Conservation (phyloP, 2,797 vertebrate species). For the Cyprinodon diabolis region DNA sequence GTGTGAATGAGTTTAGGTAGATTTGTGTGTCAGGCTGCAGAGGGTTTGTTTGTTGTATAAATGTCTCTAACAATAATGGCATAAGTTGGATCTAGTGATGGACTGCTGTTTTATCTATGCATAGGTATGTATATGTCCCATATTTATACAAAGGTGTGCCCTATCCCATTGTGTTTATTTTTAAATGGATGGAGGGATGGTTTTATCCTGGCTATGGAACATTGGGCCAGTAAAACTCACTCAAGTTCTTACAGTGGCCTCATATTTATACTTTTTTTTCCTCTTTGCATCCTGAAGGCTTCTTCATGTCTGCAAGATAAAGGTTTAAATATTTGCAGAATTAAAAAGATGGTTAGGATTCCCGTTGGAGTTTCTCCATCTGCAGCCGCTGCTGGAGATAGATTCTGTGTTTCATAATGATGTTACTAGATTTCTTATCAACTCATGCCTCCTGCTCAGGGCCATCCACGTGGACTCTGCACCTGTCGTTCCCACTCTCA, state of each 20-base stretch:
- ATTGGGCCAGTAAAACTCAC: too few relatives aligned
- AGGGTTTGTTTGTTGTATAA: not conserved
- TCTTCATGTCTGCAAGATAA: not conserved
- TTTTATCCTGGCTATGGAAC: too few relatives aligned
- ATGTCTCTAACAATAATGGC: not conserved
- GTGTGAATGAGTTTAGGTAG: not conserved
- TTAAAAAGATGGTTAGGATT: not conserved
- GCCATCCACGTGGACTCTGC: slow-evolving; percentile 64
- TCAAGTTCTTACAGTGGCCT: too few relatives aligned
- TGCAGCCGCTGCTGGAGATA: not conserved
- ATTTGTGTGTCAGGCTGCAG: not conserved
- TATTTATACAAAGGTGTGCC: not conserved
- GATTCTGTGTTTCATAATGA: not conserved
- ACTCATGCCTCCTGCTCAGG: slow-evolving; percentile 65
- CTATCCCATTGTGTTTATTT: not conserved
- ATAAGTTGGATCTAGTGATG: not conserved
- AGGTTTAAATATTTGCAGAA: not conserved
- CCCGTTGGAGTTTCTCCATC: not conserved
- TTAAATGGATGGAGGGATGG: too few relatives aligned
- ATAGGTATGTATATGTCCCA: not conserved
- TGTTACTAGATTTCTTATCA: not conserved
- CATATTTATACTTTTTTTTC: not conserved
- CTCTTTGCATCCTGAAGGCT: not conserved
- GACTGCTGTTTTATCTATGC: not conserved
- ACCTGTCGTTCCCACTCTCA: slow-evolving; percentile 67